Evolutionary conservation across 1,140 invertebrate genomes (phyloP).

Genomic region (Lepidurus couesii): DNA sequence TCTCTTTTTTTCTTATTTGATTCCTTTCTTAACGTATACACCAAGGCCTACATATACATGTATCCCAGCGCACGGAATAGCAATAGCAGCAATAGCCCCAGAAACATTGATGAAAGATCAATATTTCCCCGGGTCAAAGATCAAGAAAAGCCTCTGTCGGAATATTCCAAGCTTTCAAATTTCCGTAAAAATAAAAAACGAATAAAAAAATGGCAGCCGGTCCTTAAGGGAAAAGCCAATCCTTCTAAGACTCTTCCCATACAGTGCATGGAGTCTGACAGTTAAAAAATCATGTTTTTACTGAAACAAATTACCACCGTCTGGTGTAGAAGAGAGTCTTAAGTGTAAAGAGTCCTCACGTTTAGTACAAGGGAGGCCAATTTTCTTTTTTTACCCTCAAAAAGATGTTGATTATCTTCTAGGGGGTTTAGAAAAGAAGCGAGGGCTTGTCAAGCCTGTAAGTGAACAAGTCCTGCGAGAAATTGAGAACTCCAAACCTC

Average conservation of each 20-base stretch:
- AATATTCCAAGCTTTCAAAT: too few relatives aligned
- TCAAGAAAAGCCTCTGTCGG: too few relatives aligned
- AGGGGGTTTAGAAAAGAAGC: too few relatives aligned
- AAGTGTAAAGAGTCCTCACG: too few relatives aligned
- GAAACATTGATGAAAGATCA: background rate
- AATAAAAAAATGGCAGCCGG: too few relatives aligned
- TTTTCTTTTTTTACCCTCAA: too few relatives aligned
- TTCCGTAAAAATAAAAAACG: too few relatives aligned
- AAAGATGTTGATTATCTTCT: too few relatives aligned
- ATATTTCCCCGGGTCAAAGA: background rate
- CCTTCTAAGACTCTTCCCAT: background rate
- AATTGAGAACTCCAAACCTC: background rate
- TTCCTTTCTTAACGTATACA: background rate
- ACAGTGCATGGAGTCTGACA: background rate
- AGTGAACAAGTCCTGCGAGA: background rate
- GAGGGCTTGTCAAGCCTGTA: too few relatives aligned
- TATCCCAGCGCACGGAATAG: background rate
- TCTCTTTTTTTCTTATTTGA: background rate
- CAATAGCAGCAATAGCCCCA: background rate
- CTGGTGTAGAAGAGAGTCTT: background rate
- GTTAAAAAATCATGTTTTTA: constrained; percentile 2
- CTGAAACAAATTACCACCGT: constrained; percentile 4
- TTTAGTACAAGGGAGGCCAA: too few relatives aligned
- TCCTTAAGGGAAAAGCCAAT: background rate
- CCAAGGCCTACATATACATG: background rate